Conservation (phyloP, 2,797 vertebrate species). For the Takifugu ocellatus region DNA sequence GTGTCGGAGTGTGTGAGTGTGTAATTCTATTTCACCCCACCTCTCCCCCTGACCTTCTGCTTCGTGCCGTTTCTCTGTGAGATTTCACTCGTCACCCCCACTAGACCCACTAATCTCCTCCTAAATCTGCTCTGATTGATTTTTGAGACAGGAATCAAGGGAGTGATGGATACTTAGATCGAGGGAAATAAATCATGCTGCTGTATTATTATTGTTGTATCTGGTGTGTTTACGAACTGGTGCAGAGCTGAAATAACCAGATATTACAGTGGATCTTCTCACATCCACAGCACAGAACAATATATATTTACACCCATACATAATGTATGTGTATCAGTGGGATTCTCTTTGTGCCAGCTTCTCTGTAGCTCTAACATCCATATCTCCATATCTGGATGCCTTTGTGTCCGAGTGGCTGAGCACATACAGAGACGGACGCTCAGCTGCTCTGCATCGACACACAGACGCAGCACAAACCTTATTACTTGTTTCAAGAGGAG, state of each 20-base stretch:
- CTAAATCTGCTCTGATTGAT: constrained; percentile 40
- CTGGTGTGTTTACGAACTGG: neutral
- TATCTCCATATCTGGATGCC: neutral
- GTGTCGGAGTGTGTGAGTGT: neutral
- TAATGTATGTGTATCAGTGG: no score
- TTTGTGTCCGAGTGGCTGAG: constrained; percentile 8
- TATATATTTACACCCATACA: no score
- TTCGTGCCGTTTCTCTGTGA: constrained; percentile 32
- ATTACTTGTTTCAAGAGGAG: no score
- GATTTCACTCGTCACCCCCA: constrained; percentile 18
- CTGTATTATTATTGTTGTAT: neutral
- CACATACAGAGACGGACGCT: neutral
- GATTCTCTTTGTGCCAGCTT: no score
- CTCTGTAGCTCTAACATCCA: no score
- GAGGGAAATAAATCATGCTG: constrained; percentile 19
- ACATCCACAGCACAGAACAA: no score
- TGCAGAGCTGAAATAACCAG: constrained; percentile 2
- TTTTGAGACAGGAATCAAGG: constrained; percentile 19
- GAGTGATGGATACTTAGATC: constrained; percentile 27
- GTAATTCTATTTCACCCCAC: neutral
- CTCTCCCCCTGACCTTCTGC: constrained; percentile 24
- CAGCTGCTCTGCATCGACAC: no score
- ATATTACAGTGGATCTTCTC: no score
- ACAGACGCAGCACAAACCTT: no score
- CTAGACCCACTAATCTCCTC: constrained; percentile 40